Evolutionary conservation across 2,113 vertebrate genomes (phyloP), one percentile per base, ranked within the genome.

Genomic region (Plestiodon gilberti): DNA sequence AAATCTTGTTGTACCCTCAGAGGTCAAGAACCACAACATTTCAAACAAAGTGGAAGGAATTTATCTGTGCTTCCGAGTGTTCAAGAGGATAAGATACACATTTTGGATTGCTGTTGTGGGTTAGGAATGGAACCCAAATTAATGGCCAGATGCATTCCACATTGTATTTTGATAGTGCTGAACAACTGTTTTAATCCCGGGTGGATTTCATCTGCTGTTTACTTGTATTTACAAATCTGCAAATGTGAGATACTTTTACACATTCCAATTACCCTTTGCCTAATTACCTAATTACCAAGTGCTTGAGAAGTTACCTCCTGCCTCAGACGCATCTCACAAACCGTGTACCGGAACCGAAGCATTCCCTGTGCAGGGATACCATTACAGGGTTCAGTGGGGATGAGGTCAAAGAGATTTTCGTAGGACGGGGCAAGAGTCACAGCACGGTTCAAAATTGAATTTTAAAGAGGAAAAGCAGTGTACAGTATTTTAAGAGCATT

Each of bases 1-100:
- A 89, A 91, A 85, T 91, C 86, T 93, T 91, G 77, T 84, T 87
- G 13, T 88, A 74, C 52, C 85, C 90, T 89, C 90, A 90, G 87
- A 92, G 91, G 91, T 93, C 83, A 90, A 93, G 86, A 91, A 82
- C 15, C 90, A 86, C 81, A 91, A 35, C 55, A 40, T 92, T 95
- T 93, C 90, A 94, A 90, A 91, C 89, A 86, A 95, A 93, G 81
- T 82, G 55, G 5, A 65, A 43, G 59, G 84, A 92, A 92, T 94
- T 93, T 91, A 84, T 93, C 85, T 90, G 75, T 91, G 69, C 83
- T 67, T 91, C 74, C 75, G 88, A 64, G n/a, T 90, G 90, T 91
- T 65, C 84, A 87, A 85, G 43, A 92, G 43, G 33, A 52, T 55
- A 83, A 87, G 59, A 73, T 85, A 83, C 18, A 10, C 81, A 82